phyloP scores from a whole-genome alignment of 2,888 invertebrate species.

The Cheilosia pagana region DNA sequence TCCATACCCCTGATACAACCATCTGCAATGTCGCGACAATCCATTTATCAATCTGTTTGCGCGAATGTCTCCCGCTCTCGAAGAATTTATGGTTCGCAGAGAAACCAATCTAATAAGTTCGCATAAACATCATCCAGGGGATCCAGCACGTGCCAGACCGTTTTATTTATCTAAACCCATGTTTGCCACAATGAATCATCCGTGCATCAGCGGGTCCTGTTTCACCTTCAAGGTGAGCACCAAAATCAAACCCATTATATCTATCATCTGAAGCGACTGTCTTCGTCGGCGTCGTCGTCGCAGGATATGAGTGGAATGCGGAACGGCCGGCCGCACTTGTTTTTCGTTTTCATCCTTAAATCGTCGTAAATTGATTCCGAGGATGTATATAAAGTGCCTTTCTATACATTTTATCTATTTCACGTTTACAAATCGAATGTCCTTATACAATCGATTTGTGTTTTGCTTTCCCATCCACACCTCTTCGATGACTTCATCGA shows the following conservation, averaged over 20 bases:
- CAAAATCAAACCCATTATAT: conserved; percentile 25
- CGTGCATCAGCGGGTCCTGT: background rate
- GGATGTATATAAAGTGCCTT: background rate
- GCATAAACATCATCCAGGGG: conserved; percentile 21
- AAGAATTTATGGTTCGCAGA: conserved; percentile 5
- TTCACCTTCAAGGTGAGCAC: conserved; percentile 3
- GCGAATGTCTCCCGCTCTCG: conserved; percentile 3
- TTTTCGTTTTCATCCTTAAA: conserved; percentile 11
- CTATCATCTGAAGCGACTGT: conserved; percentile 34
- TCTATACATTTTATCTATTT: conserved; percentile 26
- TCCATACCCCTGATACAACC: background rate
- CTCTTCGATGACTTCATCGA: conserved; percentile 41
- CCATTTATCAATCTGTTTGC: conserved; percentile 46
- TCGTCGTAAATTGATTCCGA: conserved; percentile 44
- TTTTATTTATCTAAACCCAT: conserved; percentile 1
- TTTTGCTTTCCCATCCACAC: background rate
- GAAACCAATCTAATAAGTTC: conserved; percentile 12
- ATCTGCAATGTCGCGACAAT: conserved; percentile 28
- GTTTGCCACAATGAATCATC: conserved; percentile 6
- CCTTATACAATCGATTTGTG: conserved; percentile 1
- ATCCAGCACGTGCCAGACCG: background rate
- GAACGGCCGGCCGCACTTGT: background rate
- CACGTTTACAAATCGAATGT: conserved; percentile 40
- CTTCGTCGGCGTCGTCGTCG: conserved; percentile 8
- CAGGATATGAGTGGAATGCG: background rate